phyloP scores from a whole-genome alignment of 1,140 invertebrate species.

The Hylaeus volcanicus region DNA sequence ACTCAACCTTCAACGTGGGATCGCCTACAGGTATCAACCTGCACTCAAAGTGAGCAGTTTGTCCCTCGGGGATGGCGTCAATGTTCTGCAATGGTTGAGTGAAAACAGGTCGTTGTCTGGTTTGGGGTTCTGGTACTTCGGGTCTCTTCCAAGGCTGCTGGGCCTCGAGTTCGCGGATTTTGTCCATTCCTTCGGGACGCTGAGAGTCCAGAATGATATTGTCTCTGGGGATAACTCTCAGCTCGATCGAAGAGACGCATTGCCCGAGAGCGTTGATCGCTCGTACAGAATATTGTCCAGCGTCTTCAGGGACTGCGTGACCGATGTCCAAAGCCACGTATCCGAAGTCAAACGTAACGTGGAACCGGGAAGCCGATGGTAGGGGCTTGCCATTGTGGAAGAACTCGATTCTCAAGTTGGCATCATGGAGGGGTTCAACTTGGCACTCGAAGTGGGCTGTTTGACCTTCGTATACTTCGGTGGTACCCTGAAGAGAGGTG shows the following conservation, averaged over 20 bases:
- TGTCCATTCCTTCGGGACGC: conserved; percentile 96
- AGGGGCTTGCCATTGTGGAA: conserved; percentile 94
- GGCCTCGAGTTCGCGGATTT: conserved; percentile 95
- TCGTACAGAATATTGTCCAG: conserved; percentile 94
- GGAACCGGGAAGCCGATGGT: conserved; percentile 92
- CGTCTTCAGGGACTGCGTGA: conserved; percentile 95
- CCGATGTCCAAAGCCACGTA: conserved; percentile 96
- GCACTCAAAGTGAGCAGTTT: conserved; percentile 97
- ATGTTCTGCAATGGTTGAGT: conserved; percentile 96
- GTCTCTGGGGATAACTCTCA: conserved; percentile 91
- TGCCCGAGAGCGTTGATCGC: conserved; percentile 94
- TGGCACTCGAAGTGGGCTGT: conserved; percentile 95
- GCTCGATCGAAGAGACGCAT: conserved; percentile 89
- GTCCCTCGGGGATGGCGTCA: conserved; percentile 92
- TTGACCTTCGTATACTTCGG: conserved; percentile 91
- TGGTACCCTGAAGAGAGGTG: conserved; percentile 84
- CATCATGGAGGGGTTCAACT: conserved; percentile 94
- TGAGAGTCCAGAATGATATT: conserved; percentile 96
- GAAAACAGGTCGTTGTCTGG: conserved; percentile 95
- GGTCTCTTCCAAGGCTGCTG: conserved; percentile 88
- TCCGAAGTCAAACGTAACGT: conserved; percentile 97
- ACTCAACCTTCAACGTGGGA: conserved; percentile 97
- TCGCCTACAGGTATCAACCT: conserved; percentile 99
- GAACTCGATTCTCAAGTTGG: conserved; percentile 94
- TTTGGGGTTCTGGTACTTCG: conserved; percentile 90